These are phyloP conservation scores for Leptatherina wallacei DNA, from an alignment of 2,797 vertebrate genomes.

Conservation along the genomic window DNA sequence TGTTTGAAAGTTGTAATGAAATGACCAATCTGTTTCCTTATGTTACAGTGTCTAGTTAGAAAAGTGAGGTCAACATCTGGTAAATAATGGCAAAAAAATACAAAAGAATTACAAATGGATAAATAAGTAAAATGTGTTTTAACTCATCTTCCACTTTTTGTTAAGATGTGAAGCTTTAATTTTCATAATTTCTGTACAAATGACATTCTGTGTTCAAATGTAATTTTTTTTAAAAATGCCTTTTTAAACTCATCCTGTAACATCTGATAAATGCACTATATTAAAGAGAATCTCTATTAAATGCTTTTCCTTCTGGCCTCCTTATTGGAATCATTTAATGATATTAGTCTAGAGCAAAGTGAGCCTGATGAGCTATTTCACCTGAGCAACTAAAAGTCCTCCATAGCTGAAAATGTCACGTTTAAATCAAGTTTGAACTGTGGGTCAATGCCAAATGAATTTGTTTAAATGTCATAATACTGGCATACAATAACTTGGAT, in stretches of 20 bases:
- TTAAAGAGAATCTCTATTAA: constrained; percentile 87
- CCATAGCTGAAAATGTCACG: neutral
- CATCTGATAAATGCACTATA: constrained; percentile 87
- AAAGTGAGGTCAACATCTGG: constrained; percentile 26
- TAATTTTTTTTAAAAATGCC: constrained; percentile 53
- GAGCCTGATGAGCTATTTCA: neutral
- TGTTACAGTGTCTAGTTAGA: constrained; percentile 14
- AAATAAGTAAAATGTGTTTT: constrained; percentile 68
- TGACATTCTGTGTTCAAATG: constrained; percentile 70
- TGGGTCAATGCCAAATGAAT: neutral
- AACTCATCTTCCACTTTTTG: constrained; percentile 66
- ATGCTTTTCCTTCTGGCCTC: constrained; percentile 1
- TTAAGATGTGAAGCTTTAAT: constrained; percentile 84
- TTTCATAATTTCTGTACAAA: constrained; percentile 77
- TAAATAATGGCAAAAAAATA: constrained; percentile 65
- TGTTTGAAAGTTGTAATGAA: constrained; percentile 45
- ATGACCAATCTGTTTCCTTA: constrained; percentile 54
- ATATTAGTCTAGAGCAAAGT: neutral
- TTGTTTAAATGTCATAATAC: neutral
- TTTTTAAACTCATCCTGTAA: constrained; percentile 81
- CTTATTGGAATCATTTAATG: neutral
- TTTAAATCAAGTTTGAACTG: neutral
- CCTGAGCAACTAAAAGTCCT: neutral
- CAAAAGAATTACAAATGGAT: constrained; percentile 51
- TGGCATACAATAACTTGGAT: neutral